Base-by-base conservation (phyloP, 2,888 invertebrate species). In the Bhutanitis thaidina region DNA sequence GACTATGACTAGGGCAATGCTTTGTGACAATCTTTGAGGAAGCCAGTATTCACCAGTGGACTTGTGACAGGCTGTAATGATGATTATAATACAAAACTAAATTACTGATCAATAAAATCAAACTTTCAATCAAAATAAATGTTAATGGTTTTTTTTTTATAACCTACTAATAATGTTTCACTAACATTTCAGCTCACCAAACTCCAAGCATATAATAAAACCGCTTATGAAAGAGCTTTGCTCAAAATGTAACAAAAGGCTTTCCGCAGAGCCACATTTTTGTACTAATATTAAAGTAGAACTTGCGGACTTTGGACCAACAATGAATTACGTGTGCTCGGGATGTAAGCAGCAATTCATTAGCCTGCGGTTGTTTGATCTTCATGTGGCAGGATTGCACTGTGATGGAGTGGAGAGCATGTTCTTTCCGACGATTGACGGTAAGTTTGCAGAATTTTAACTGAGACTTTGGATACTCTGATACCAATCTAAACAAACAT, bases 311-410 rank as follows among this genome's bases (percentile, higher is more conserved):
- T 10, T 44, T 13, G n/a, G 15, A 25, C 1, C 12, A 12, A 12
- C 8, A 3, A 10, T 13, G 5, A 48, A 14, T 0, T 72, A 66
- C 30, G 15, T 57, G 1, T 83, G 82, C 44, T 45, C 70, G 0
- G 79, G 72, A 0, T 83, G 83, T 20, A 54, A 70, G 0, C 65
- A 74, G 29, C 34, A 57, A 0, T 80, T 73, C 32, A 15, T 30
- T 0, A 69, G 56, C 3, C 41, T 78, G 0, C 55, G 60, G 0
- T 12, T 62, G 1, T 86, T 77, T 46, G 72, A 80, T 30, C 34
- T 62, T 0, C 86, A 87, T 45, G 65, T 83, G 0, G 58, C 69
- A 0, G 64, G 60, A 0, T 16, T 58, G 1, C 86, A 87, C 44
- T 56, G 62, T 0, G 65, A 74, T 0, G 61, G 57, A 0, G 57